A percentile compares a stretch with the other conserved stretches of the same genome.
phyloP scores from a whole-genome alignment of 2,113 vertebrate genomes.

The Oxyura jamaicensis region DNA sequence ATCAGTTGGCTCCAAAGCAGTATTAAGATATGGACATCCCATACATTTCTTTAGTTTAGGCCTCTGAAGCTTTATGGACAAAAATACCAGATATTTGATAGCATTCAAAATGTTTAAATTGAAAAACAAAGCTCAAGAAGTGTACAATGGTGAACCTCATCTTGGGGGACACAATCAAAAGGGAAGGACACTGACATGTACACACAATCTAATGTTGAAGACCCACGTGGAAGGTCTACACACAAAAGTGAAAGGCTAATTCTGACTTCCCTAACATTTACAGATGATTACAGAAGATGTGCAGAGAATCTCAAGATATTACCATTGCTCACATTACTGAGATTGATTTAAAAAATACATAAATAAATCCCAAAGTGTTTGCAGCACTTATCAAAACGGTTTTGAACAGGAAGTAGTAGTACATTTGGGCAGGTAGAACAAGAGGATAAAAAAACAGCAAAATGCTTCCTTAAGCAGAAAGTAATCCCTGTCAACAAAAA shows the following conservation, averaged over 20 bases:
- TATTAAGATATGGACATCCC: background rate
- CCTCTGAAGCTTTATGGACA: background rate
- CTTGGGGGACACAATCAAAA: background rate
- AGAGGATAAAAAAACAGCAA: background rate
- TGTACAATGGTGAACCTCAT: background rate
- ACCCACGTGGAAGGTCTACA: background rate
- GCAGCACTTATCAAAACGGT: background rate
- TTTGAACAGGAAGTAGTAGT: background rate
- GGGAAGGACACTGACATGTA: background rate
- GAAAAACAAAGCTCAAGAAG: background rate
- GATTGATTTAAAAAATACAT: background rate
- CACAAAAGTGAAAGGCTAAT: background rate
- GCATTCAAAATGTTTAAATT: background rate
- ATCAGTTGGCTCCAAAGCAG: background rate
- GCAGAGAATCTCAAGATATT: background rate
- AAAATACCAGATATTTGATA: background rate
- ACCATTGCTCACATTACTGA: background rate
- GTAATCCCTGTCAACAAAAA: background rate
- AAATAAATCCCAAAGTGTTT: background rate
- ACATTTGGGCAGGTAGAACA: background rate
- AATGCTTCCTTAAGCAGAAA: background rate
- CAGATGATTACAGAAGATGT: background rate
- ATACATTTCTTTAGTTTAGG: background rate
- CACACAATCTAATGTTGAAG: background rate
- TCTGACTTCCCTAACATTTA: background rate